Percentiles rank a stretch among this genome's conserved stretches.
These are phyloP conservation scores for Aerospiza tachiro DNA, from an alignment of 2,797 vertebrate species.

Conservation along the genomic window DNA sequence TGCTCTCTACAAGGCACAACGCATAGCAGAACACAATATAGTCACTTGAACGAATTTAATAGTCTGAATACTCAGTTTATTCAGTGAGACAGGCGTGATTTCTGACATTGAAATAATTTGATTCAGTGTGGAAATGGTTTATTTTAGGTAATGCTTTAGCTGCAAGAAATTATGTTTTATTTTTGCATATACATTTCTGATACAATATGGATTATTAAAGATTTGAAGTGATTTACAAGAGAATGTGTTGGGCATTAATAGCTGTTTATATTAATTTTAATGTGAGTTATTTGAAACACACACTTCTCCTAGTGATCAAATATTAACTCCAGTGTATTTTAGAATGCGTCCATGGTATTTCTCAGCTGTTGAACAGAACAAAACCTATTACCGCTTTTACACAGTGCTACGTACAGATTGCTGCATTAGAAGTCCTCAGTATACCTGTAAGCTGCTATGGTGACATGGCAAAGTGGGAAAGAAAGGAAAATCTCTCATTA, in stretches of 20 bases:
- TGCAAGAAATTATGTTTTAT: neutral
- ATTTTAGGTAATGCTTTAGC: neutral
- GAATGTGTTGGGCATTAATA: neutral
- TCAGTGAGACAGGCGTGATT: neutral
- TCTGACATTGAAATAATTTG: neutral
- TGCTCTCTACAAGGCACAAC: constrained; percentile 1
- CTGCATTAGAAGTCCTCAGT: neutral
- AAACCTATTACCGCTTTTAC: neutral
- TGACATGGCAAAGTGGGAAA: neutral
- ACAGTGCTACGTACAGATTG: neutral
- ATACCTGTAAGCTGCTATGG: neutral
- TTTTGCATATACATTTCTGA: neutral
- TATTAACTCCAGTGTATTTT: neutral
- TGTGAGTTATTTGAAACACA: neutral
- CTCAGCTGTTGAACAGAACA: neutral
- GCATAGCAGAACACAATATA: neutral
- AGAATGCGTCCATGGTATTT: neutral
- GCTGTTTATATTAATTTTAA: neutral
- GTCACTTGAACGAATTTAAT: neutral
- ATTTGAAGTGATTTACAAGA: neutral
- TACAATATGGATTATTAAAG: neutral
- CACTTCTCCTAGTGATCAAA: neutral
- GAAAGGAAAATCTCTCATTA: neutral
- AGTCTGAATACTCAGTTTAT: neutral
- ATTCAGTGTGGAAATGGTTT: neutral